Base-by-base conservation (phyloP, 2,888 invertebrate species). In the Oscheius onirici region DNA sequence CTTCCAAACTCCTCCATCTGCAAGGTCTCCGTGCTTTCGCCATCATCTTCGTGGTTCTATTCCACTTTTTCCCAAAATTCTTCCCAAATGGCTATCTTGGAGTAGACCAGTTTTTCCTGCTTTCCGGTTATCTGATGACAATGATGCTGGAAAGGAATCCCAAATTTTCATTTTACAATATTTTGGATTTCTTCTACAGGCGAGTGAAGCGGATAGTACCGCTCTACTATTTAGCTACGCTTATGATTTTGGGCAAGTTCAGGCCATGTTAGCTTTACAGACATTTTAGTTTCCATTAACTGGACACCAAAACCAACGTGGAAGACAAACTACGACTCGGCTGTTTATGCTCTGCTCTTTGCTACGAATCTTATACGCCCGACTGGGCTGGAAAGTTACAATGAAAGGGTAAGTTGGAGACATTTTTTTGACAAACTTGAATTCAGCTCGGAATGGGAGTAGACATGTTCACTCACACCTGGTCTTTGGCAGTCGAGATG, bases 161-260 rank as follows among this genome's bases (percentile, higher is more conserved):
- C 3, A 11, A 24, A 8, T 15, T 46, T 34, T 28, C 2, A 13
- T 28, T 34, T 11, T n/a, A 26, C 22, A 34, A 46, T 28, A n/a
- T 46, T 13, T 13, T 49, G 3, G 63, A 26, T 8, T 63, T 63
- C 34, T 46, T 46, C 10, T 63, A 63, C 20, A 44, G 49, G 1
- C 46, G 63, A 28, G 49, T 63, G 28, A 63, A 63, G 49, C 20
- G 63, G 26, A 63, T 63, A 3, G 63, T 63, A 10, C 63, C 63
- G 8, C 26, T 63, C 8, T 63, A 63, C 20, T 63, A 63, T 26
- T 28, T 63, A n/a, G 17, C 34, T 15, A 63, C 63, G 0, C 5
- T 46, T 17, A n/a, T 46, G 11, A 49, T 46, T 60, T 20, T 44
- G 20, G 34, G 34, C 8, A 34, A 34, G 34, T 34, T 26, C 26